Percentiles rank a stretch among this genome's conserved stretches.
These are phyloP conservation scores for Amphiprion percula DNA, from an alignment of 2,113 vertebrate genomes.

Conservation along the genomic window DNA sequence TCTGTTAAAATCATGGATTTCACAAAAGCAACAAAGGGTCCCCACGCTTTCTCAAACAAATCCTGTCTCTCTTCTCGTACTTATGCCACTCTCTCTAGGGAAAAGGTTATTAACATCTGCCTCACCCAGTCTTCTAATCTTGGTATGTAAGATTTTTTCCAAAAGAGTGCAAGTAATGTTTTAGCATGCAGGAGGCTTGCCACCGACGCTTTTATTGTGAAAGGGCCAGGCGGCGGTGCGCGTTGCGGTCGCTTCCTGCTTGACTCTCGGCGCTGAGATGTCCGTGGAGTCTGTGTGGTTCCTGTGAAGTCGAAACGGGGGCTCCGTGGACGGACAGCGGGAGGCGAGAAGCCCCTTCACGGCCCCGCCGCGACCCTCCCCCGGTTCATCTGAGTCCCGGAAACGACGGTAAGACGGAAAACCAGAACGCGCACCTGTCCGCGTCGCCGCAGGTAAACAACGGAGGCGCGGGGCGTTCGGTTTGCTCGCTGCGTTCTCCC, in stretches of 20 bases:
- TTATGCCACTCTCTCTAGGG: too few species aligned
- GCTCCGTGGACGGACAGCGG: conserved; percentile 64
- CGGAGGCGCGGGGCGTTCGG: conserved; percentile 62
- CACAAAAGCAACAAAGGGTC: too few species aligned
- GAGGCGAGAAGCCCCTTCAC: conserved; percentile 44
- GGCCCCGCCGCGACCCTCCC: conserved; percentile 19
- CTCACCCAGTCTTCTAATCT: too few species aligned
- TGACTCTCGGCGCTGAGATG: conserved; percentile 52
- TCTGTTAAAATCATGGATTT: too few species aligned
- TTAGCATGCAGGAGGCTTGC: too few species aligned
- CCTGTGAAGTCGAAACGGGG: conserved; percentile 68
- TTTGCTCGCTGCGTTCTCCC: conserved; percentile 67
- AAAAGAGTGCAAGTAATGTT: too few species aligned
- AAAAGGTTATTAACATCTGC: too few species aligned
- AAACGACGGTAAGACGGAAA: conserved; percentile 62
- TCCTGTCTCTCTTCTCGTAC: too few species aligned
- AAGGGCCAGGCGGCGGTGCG: conserved; percentile 31
- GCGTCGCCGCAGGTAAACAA: conserved; percentile 53
- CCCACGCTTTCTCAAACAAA: too few species aligned
- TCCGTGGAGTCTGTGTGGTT: conserved; percentile 65
- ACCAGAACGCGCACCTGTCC: conserved; percentile 16
- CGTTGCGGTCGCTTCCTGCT: accelerated
- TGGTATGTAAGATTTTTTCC: too few species aligned
- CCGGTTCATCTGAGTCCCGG: neutral
- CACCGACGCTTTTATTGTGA: conserved; percentile 63